Evolutionary conservation across 2,797 vertebrate genomes (phyloP), one percentile per base, ranked within the genome.

Genomic region (Macroramphosus scolopax): DNA sequence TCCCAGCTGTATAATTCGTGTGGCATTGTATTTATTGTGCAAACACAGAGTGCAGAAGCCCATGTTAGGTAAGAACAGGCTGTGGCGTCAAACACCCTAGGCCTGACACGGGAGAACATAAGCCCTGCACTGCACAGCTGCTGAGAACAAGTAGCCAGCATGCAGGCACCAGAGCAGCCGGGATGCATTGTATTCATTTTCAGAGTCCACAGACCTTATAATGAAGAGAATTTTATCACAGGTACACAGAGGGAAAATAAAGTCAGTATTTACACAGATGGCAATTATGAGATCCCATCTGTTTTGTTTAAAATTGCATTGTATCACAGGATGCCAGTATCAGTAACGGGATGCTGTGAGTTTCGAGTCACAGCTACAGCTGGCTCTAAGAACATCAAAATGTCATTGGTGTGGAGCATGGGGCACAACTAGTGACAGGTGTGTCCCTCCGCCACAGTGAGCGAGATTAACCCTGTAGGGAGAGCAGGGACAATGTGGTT

Each of bases 31-130:
- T 78, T 82, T 85, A 75, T 78, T 81, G 76, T 86, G 66, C 74
- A 87, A 82, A 83, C 80, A 84, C 45, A 51, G 65, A 43, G 59
- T 41, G 65, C 24, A 5, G 59, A 73, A 81, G 72, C 53, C 77
- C 75, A 77, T 83, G 77, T 87, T 87, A 85, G 83, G 79, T 87
- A 87, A 87, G 75, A 86, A 62, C 56, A 69, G 67, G 46, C 69
- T 62, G 71, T 79, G 72, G 73, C 44, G 68, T 82, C 78, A 76
- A 54, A 59, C 68, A 72, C 74, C 65, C 75, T 61, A 48, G 68
- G 69, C 70, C 71, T 63, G 51, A 78, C 62, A 53, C 17, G 51
- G 38, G 51, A 69, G 32, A 68, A 72, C 61, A 72, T 64, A 63
- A 69, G 49, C 58, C 45, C 38, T 22, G 63, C 44, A 34, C 47